Conservation (phyloP, 2,888 invertebrate species). For the Cancer borealis region DNA sequence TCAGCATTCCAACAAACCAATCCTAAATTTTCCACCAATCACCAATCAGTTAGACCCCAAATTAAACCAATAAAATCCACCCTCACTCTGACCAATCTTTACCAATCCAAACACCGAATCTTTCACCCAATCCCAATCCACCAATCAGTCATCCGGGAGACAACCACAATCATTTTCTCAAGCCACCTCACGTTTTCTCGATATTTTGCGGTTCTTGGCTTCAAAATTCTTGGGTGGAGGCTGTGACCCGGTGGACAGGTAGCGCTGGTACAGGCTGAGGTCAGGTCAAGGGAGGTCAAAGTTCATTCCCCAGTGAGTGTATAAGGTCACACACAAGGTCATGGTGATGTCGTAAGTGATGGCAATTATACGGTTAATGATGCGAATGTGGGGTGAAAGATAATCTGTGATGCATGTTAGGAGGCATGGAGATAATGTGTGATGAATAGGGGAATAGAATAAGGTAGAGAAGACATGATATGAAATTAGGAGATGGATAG, state of each 20-base stretch:
- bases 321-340: neutral
- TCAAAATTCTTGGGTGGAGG: conserved; percentile 77
- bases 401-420: no score
- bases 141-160: neutral
- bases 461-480: no score
- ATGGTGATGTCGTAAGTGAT: neutral
- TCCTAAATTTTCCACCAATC: neutral
- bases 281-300: neutral
- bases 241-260: conserved; percentile 68
- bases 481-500: no score
- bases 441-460: no score
- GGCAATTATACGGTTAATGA: neutral
- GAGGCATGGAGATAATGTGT: no score
- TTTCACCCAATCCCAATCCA: neutral
- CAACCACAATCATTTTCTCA: neutral
- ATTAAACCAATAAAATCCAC: neutral
- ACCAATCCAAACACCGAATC: neutral
- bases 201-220: conserved; percentile 76
- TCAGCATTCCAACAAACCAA: no score
- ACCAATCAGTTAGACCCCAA: neutral
- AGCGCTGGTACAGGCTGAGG: conserved; percentile 74
- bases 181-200: conserved; percentile 67
- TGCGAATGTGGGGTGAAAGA: neutral
- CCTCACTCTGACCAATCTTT: neutral
- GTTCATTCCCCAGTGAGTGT: neutral